Base-by-base conservation (phyloP, 2,888 invertebrate genomes). In the Yponomeuta sedellus region DNA sequence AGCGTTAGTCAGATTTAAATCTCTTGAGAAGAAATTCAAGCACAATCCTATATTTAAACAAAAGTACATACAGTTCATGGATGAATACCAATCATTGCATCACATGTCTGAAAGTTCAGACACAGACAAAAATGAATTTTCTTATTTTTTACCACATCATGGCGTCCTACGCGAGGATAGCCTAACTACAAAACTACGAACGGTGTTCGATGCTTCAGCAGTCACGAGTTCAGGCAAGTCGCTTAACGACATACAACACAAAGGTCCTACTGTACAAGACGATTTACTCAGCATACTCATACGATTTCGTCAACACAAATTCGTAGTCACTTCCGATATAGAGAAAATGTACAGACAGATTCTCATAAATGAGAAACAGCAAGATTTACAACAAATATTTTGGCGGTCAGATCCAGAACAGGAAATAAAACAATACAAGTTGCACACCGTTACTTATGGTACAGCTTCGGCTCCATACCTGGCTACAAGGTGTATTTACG, bases 401-500 rank as follows among this genome's bases (percentile, higher is more conserved):
- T 65, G 65, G 65, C 22, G 64, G 4, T 57, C 19, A 64, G n/a
- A 66, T 58, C 12, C 59, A 22, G 34, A 16, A 20, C 40, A 66
- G 10, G 59, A 64, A 56, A 59, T 61, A 1, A 22, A 22, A 28
- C 34, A 34, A 59, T 59, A 59, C 10, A 59, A n/a, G 11, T 20
- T 59, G 20, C n/a, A 59, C 20, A 59, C 19, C 5, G 59, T 59
- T 22, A 59, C 59, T 11, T 59, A 59, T 20, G 59, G 59, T 0
- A 22, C 69, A 39, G 67, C 68, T 22, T 61, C 56, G 25, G 68
- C 70, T 19, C 70, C 69, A 10, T 57, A 68, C 28, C 20, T 69
- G 39, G 67, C 68, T 10, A 70, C 70, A 2, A 64, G 69, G n/a
- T 68, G 70, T 62, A 61, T 70, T 20, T 20, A n/a, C 20, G 59